phyloP scores from a whole-genome alignment of 64 coral and sea anemone genomes.

The Stylophora pistillata region DNA sequence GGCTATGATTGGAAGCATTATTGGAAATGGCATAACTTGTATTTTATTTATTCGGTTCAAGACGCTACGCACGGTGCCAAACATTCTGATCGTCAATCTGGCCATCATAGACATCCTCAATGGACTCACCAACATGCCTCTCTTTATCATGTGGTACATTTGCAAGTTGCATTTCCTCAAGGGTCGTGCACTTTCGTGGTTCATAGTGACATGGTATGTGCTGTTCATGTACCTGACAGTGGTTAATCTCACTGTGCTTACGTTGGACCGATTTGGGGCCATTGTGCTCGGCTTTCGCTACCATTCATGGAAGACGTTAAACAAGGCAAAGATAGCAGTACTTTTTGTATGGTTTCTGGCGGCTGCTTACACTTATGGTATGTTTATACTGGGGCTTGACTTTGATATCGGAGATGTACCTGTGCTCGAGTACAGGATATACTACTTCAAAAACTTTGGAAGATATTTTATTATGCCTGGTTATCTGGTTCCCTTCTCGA shows the following conservation, averaged over 20 bases:
- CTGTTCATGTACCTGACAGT: conserved; percentile 26
- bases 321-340: conserved; percentile 2
- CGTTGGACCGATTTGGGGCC: conserved; percentile 39
- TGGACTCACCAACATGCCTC: conserved; percentile 24
- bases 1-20: conserved; percentile 17
- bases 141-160: conserved; percentile 4
- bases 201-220: conserved; percentile 14
- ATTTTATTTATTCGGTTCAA: conserved; percentile 33
- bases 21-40: conserved; percentile 52
- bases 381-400: conserved; percentile 17
- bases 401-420: conserved; percentile 10
- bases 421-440: conserved; percentile 19
- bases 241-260: conserved; percentile 1
- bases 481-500: conserved; percentile 22
- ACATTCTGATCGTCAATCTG: conserved; percentile 61
- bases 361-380: conserved; percentile 16
- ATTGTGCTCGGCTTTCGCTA: conserved; percentile 31
- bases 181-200: conserved; percentile 15
- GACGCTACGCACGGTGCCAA: conserved; percentile 63
- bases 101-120: conserved; percentile 66
- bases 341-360: conserved; percentile 14
- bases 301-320: conserved; percentile 36
- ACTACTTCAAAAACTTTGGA: conserved; percentile 27
- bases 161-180: neutral
- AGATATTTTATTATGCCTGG: conserved; percentile 21